phyloP scores from a whole-genome alignment of 2,888 invertebrate species.

The Eupithecia exiguata region DNA sequence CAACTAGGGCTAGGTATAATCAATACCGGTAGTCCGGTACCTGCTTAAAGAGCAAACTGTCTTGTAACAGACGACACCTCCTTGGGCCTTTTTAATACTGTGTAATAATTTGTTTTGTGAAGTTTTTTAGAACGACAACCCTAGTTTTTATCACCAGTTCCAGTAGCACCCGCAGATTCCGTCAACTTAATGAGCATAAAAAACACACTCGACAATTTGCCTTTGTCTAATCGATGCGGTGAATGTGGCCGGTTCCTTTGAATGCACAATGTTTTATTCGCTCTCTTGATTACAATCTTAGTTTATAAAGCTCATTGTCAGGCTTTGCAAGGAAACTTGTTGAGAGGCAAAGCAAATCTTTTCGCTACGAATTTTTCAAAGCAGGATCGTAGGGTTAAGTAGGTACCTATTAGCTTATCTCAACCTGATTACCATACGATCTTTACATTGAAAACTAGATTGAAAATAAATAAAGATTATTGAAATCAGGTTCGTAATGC shows the following conservation, averaged over 20 bases:
- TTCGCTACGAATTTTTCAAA: background rate
- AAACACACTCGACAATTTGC: constrained; percentile 39
- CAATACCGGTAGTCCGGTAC: too few relatives aligned
- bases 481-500: constrained; percentile 4
- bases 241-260: constrained; percentile 32
- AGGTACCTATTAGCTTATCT: background rate
- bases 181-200: constrained; percentile 51
- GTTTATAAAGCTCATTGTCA: constrained; percentile 18
- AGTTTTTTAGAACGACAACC: constrained; percentile 28
- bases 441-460: constrained; percentile 1
- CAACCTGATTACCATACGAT: constrained; percentile 3
- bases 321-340: constrained; percentile 20
- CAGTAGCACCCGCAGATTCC: constrained; percentile 56
- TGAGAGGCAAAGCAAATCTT: constrained; percentile 9
- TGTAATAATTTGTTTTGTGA: background rate
- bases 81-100: background rate
- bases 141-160: constrained; percentile 39
- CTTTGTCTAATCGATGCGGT: constrained; percentile 45
- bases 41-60: background rate
- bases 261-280: constrained; percentile 32
- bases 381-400: background rate
- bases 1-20: background rate
- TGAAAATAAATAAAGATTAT: constrained; percentile 20
- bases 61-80: background rate
- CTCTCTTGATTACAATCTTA: constrained; percentile 38